Base-by-base conservation (phyloP, 2,888 invertebrate genomes). In the Junonia oenone region DNA sequence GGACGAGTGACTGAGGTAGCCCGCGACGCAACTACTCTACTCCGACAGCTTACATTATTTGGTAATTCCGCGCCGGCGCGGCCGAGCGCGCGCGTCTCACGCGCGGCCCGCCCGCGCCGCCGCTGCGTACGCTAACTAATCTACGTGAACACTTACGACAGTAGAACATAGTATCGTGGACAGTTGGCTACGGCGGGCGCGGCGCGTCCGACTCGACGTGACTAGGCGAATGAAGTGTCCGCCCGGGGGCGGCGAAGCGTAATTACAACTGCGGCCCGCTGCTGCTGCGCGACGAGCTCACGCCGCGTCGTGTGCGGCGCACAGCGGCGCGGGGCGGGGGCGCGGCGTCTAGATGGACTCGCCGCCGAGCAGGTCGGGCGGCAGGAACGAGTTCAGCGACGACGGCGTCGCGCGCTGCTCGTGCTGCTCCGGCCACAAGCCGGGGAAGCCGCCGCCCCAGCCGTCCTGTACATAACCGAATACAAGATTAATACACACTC, bases 311-410 rank as follows among this genome's bases (percentile, higher is more conserved):
- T 1, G 11, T 33, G 31, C n/a, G n/a, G n/a, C n/a, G n/a, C n/a
- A n/a, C n/a, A n/a, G n/a, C n/a, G n/a, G n/a, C n/a, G n/a, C n/a
- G n/a, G n/a, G n/a, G n/a, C n/a, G n/a, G n/a, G n/a, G n/a, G n/a
- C n/a, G n/a, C n/a, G n/a, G n/a, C n/a, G 50, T 64, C 76, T 94
- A 96, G 93, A 95, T 95, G 78, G 95, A 94, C 93, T 95, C 96
- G 77, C 95, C 95, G 85, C 95, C 95, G 83, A 96, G 93, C 78
- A 97, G 93, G 87, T 96, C 96, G 69, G 95, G 95, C 73, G 97
- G 96, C 87, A 96, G 93, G 92, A 95, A 96, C 71, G 95, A 95
- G 91, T 95, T 96, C 76, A 96, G 93, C 73, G 95, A 95, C 72
- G 96, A 95, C 62, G 96, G 96, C 64, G 96, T 96, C 72, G 95